phyloP scores from a whole-genome alignment of 1,140 invertebrate genomes.

The Chlorops oryzae region DNA sequence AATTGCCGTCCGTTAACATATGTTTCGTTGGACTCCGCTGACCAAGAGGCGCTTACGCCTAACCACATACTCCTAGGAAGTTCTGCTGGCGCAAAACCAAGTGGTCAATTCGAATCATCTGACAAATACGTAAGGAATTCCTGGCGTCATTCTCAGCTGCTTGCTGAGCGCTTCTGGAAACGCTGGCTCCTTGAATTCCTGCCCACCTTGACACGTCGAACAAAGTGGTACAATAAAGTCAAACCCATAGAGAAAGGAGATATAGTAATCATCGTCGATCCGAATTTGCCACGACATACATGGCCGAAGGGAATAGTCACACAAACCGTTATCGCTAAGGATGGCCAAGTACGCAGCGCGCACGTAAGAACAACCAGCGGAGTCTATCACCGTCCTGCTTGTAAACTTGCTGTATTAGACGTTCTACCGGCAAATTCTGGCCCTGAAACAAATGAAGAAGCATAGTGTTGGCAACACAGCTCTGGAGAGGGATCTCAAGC shows the following conservation, averaged over 20 bases:
- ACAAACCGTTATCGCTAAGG: background rate
- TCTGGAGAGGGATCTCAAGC: too few species aligned
- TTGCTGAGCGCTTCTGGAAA: slow-evolving; percentile 26
- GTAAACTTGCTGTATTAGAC: slow-evolving; percentile 8
- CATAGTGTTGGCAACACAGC: too few species aligned
- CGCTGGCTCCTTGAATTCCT: slow-evolving; percentile 28
- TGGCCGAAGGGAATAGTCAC: slow-evolving; percentile 21
- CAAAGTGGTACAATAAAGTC: slow-evolving; percentile 26
- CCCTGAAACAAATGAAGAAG: too few species aligned
- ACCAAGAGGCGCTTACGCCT: slow-evolving; percentile 29
- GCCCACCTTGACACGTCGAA: slow-evolving; percentile 18
- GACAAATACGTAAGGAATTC: slow-evolving; percentile 5
- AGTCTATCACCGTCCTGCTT: background rate
- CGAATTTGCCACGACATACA: slow-evolving; percentile 15
- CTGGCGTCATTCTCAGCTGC: slow-evolving; percentile 20
- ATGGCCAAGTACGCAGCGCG: slow-evolving; percentile 9
- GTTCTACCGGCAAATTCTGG: too few species aligned
- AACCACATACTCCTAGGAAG: slow-evolving; percentile 29
- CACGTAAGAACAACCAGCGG: slow-evolving; percentile 6
- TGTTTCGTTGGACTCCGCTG: slow-evolving; percentile 22
- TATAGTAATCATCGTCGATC: slow-evolving; percentile 29
- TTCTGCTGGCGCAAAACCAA: slow-evolving; percentile 8
- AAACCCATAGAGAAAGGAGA: slow-evolving; percentile 21
- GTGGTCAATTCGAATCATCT: background rate
- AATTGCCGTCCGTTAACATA: slow-evolving; percentile 38